Evolutionary conservation across 2,888 invertebrate genomes (phyloP).

Genomic region (Argynnis bischoffii): DNA sequence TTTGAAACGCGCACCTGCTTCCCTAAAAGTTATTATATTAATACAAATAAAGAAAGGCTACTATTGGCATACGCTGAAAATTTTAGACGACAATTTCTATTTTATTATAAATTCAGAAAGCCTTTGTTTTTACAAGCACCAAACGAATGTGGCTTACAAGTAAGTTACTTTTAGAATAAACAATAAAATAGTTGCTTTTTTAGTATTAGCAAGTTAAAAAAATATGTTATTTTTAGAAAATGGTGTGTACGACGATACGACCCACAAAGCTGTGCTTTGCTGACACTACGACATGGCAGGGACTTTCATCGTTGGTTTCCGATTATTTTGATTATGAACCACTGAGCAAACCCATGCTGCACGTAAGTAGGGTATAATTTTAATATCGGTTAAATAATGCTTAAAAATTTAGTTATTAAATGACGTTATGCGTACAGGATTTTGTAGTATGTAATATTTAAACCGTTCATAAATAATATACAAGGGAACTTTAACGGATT

Average conservation of each 20-base stretch:
- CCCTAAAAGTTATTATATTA: slow-evolving; percentile 85
- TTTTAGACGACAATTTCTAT: slow-evolving; percentile 87
- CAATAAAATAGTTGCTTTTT: neutral
- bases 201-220: slow-evolving; percentile 18
- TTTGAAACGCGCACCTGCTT: slow-evolving; percentile 83
- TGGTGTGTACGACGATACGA: slow-evolving; percentile 92
- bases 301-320: slow-evolving; percentile 87
- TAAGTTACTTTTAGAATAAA: slow-evolving; percentile 48
- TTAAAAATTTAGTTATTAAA: neutral
- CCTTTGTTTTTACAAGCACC: slow-evolving; percentile 87
- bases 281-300: slow-evolving; percentile 87
- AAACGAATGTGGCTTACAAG: slow-evolving; percentile 91
- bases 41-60: slow-evolving; percentile 86
- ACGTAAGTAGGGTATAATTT: slow-evolving; percentile 82
- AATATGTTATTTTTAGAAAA: slow-evolving; percentile 85
- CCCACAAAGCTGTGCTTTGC: slow-evolving; percentile 89
- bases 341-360: slow-evolving; percentile 83
- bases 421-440: slow-evolving; percentile 5
- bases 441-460: neutral
- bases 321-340: slow-evolving; percentile 90
- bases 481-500: neutral
- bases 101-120: slow-evolving; percentile 82
- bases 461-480: neutral
- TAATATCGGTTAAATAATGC: too few relatives aligned
- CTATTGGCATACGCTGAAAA: slow-evolving; percentile 89